Evolutionary conservation across 2,797 vertebrate species (phyloP).

Genomic region (Halcyon smyrnensis): DNA sequence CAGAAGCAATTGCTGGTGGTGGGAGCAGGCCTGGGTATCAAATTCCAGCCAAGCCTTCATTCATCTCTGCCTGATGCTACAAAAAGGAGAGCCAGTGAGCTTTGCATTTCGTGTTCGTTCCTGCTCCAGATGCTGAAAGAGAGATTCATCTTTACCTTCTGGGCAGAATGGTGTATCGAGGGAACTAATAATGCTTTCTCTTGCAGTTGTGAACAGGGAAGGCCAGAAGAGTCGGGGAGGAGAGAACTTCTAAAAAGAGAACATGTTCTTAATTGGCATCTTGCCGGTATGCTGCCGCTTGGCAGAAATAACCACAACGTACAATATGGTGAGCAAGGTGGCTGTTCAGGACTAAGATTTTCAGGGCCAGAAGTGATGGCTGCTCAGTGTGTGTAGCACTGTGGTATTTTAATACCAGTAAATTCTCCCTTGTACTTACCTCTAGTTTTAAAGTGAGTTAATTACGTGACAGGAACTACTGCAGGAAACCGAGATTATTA

Average conservation of each 20-base stretch:
- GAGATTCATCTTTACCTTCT: not conserved
- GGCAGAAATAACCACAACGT: not conserved
- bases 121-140: not conserved
- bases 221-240: not conserved
- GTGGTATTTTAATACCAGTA: not conserved
- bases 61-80: not conserved
- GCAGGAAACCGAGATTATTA: not conserved
- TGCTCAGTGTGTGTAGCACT: not conserved
- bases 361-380: not conserved
- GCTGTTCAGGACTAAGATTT: not conserved
- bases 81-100: not conserved
- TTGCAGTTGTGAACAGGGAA: not conserved
- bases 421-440: not conserved
- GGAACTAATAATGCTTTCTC: constrained; percentile 24
- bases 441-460: not conserved
- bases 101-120: not conserved
- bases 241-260: not conserved
- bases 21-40: not conserved
- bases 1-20: not conserved
- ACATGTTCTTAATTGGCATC: not conserved
- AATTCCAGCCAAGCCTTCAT: not conserved
- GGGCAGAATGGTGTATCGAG: not conserved
- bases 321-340: not conserved
- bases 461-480: not conserved
- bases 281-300: not conserved